These are phyloP conservation scores for Hirtodrosophila cameraria DNA, from an alignment of 2,888 invertebrate species.

Conservation along the genomic window DNA sequence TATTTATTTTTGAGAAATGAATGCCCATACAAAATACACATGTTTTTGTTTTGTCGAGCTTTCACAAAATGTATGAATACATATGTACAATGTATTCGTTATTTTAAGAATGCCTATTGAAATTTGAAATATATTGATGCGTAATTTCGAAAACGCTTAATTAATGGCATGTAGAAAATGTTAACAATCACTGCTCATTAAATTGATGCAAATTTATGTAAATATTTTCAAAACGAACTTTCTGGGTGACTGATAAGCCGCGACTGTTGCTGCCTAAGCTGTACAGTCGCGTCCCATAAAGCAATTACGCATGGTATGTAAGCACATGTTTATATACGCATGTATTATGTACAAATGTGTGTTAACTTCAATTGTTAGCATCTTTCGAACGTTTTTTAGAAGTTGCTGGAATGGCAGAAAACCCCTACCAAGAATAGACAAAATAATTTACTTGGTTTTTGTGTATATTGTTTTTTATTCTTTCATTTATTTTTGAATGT, in stretches of 20 bases:
- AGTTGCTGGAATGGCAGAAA: conserved; percentile 32
- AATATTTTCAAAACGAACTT: background rate
- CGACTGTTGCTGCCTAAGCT: conserved; percentile 8
- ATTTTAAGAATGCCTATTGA: too few species aligned
- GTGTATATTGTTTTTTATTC: conserved; percentile 56
- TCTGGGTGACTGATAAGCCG: conserved; percentile 20
- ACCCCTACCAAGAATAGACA: conserved; percentile 16
- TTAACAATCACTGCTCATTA: background rate
- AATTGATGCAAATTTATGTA: conserved; percentile 1
- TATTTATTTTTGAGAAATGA: conserved; percentile 36
- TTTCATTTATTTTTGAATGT: conserved; percentile 72
- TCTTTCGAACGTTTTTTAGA: conserved; percentile 19
- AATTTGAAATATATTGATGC: background rate
- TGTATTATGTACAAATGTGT: background rate
- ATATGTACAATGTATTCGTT: background rate
- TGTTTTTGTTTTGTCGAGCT: too few species aligned
- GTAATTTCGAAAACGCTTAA: background rate
- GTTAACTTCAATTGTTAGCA: background rate
- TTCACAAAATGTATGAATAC: background rate
- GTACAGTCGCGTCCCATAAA: conserved; percentile 49
- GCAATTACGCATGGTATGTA: background rate
- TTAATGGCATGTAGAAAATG: background rate
- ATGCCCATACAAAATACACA: conserved; percentile 2
- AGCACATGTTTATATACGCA: background rate
- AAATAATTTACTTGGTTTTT: conserved; percentile 34